Conservation (phyloP, 1,140 invertebrate species). For the Parapsyche elsis region DNA sequence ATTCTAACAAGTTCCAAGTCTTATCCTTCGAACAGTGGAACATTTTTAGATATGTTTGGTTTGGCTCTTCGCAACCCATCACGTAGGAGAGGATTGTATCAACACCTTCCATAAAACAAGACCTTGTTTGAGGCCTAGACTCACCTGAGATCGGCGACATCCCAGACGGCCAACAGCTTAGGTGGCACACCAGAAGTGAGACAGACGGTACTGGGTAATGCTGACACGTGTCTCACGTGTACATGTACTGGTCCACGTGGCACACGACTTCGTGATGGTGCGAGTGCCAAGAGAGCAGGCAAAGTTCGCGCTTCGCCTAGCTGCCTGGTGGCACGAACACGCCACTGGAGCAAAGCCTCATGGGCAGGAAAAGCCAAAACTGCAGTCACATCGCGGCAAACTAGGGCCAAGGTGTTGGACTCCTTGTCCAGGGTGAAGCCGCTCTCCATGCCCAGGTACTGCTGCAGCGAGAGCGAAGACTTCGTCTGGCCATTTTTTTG, state of each 20-base stretch:
- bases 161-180: conserved; percentile 74
- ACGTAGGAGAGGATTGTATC: no score
- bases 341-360: conserved; percentile 89
- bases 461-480: conserved; percentile 83
- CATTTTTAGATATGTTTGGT: no score
- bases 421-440: conserved; percentile 92
- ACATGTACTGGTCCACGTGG: conserved; percentile 76
- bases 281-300: conserved; percentile 76
- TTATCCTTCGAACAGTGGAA: no score
- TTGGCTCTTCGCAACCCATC: no score
- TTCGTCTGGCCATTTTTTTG: conserved; percentile 89
- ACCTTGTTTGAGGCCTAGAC: no score
- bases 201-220: conserved; percentile 76
- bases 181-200: conserved; percentile 80
- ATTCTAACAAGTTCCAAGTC: no score
- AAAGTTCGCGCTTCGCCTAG: conserved; percentile 73
- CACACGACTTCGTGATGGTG: conserved; percentile 76
- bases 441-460: conserved; percentile 83
- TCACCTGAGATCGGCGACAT: conserved; percentile 74
- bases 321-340: conserved; percentile 86
- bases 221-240: conserved; percentile 70
- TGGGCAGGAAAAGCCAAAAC: conserved; percentile 87
- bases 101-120: no score
- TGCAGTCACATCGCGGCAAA: conserved; percentile 86
- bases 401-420: conserved; percentile 88